Evolutionary conservation across 1,140 invertebrate genomes (phyloP).

Genomic region (Tetraneura akinire): DNA sequence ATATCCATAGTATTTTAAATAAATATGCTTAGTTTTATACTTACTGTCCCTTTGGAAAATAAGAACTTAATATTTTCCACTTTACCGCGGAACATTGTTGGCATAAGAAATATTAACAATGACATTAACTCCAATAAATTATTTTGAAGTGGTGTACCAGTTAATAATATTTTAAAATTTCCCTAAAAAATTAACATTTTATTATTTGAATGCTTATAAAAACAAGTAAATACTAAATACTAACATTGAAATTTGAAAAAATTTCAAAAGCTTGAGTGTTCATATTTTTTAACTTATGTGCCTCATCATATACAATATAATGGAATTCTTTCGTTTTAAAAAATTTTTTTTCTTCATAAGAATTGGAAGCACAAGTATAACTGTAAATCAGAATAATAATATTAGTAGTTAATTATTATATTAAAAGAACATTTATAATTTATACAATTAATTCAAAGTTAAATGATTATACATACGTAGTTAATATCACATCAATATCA

Average conservation of each 20-base stretch:
- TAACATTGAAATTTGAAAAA: slow-evolving; percentile 82
- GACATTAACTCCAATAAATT: slow-evolving; percentile 95
- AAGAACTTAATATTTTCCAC: slow-evolving; percentile 84
- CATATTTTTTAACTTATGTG: slow-evolving; percentile 98
- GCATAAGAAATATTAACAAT: slow-evolving; percentile 93
- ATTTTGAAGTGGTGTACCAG: slow-evolving; percentile 94
- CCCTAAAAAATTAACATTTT: slow-evolving; percentile 63
- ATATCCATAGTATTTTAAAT: not conserved
- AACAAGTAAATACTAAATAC: slow-evolving; percentile 48
- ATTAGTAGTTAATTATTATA: not conserved
- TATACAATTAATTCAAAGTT: not conserved
- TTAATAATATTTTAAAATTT: slow-evolving; percentile 78
- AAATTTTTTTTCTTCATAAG: slow-evolving; percentile 84
- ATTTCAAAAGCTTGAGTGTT: slow-evolving; percentile 85
- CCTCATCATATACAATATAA: slow-evolving; percentile 95
- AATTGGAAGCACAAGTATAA: slow-evolving; percentile 78
- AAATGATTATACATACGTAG: slow-evolving; percentile 68
- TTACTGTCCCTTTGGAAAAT: slow-evolving; percentile 65
- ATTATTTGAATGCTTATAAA: slow-evolving; percentile 8
- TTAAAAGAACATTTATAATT: not conserved
- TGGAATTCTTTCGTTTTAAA: slow-evolving; percentile 86
- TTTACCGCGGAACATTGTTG: slow-evolving; percentile 87
- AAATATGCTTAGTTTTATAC: not conserved
- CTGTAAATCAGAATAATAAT: slow-evolving; percentile 58
- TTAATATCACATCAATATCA: slow-evolving; percentile 81